A percentile compares a stretch with the other conserved stretches of the same genome.
These are phyloP conservation scores for Hydractinia symbiolongicarpus DNA, from an alignment of 30 jellyfish, hydroid and myxozoan genomes.

Conservation along the genomic window DNA sequence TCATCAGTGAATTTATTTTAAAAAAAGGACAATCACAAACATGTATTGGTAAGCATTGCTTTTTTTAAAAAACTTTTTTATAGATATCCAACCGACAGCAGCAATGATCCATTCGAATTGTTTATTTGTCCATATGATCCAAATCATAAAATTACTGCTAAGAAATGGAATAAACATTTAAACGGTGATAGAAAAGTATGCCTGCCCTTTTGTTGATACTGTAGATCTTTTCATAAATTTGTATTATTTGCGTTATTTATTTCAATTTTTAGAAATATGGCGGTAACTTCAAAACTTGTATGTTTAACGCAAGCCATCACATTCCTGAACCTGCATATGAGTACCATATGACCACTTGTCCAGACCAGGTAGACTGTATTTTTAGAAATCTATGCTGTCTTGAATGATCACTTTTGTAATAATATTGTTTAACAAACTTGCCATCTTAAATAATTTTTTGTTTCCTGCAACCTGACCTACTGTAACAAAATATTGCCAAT, in stretches of 20 bases:
- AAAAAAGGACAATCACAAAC: no score
- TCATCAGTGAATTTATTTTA: no score
- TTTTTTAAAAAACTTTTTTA: neutral
- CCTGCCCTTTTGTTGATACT: neutral
- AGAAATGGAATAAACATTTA: constrained; percentile 52
- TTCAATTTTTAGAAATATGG: constrained; percentile 47
- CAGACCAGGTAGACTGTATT: constrained; percentile 49
- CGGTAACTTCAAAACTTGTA: constrained; percentile 41
- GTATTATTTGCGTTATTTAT: neutral
- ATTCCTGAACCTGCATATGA: constrained; percentile 51
- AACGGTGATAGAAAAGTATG: constrained; percentile 55
- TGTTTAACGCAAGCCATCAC: constrained; percentile 56
- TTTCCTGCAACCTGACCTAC: neutral
- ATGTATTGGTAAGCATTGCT: no score
- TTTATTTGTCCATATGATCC: constrained; percentile 57
- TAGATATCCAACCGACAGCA: constrained; percentile 32
- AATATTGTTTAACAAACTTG: no score
- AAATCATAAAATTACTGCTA: constrained; percentile 44
- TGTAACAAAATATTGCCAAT: no score
- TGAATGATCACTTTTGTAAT: no score
- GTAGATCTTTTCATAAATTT: neutral
- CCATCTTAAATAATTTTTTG: neutral
- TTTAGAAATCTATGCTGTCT: neutral
- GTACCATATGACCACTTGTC: constrained; percentile 50
- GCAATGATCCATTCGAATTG: constrained; percentile 54